Evolutionary conservation across 2,113 vertebrate genomes (phyloP).

Genomic region (Ictalurus punctatus): DNA sequence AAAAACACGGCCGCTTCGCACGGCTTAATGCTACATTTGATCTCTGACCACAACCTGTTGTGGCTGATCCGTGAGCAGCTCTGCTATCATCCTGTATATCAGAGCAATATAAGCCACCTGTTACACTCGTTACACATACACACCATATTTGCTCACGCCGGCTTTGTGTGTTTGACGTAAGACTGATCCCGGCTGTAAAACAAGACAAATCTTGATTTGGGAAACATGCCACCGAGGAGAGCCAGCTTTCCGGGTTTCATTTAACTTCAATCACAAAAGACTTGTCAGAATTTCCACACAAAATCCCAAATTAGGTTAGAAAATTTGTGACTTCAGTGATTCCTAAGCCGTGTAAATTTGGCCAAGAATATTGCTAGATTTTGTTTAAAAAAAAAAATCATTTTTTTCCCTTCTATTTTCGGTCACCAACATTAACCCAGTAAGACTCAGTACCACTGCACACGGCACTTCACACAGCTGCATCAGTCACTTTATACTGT

Average conservation of each 20-base stretch:
- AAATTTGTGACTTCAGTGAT: not conserved
- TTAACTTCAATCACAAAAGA: not conserved
- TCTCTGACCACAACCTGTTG: constrained; percentile 57
- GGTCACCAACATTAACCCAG: no score
- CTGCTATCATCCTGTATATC: constrained; percentile 19
- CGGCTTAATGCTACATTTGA: constrained; percentile 54
- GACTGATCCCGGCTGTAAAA: constrained; percentile 60
- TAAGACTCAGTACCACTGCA: no score
- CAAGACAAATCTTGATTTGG: constrained; percentile 60
- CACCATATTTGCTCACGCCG: constrained; percentile 50
- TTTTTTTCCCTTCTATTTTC: no score
- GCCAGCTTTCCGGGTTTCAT: not conserved
- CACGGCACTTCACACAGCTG: no score
- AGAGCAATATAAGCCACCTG: constrained; percentile 63
- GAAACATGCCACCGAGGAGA: not conserved
- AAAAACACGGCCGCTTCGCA: constrained; percentile 53
- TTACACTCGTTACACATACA: constrained; percentile 57
- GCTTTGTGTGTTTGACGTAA: constrained; percentile 57
- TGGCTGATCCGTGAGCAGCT: constrained; percentile 41
- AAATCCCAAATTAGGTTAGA: not conserved
- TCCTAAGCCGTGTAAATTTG: not conserved
- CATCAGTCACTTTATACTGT: no score
- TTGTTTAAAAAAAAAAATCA: not conserved
- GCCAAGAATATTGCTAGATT: not conserved
- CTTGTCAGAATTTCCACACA: not conserved